Conservation (phyloP, 2,888 invertebrate species). For the Machimus atricapillus region DNA sequence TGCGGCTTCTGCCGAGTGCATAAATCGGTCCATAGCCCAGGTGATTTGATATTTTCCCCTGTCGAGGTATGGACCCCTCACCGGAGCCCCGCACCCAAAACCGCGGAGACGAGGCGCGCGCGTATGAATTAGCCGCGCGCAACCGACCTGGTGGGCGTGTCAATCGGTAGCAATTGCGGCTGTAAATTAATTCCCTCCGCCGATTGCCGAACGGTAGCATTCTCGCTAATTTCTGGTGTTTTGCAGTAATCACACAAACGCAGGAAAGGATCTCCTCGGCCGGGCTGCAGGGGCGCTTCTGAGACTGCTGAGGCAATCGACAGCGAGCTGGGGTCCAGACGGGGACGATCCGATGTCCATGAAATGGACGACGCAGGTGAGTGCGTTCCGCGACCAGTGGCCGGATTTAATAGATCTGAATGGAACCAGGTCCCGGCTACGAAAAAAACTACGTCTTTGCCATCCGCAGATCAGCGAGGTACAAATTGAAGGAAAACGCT, state of each 20-base stretch:
- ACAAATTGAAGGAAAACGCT: slow-evolving; percentile 36
- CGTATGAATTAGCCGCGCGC: not conserved
- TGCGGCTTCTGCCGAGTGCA: not conserved
- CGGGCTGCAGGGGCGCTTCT: not conserved
- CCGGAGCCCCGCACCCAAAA: not conserved
- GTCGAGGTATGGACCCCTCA: not conserved
- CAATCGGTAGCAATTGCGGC: slow-evolving; percentile 33
- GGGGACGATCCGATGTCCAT: not conserved
- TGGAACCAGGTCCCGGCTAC: not conserved
- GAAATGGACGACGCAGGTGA: not conserved
- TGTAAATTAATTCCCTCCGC: slow-evolving; percentile 32
- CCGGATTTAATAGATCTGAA: not conserved
- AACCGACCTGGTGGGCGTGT: slow-evolving; percentile 23
- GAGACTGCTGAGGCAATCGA: not conserved
- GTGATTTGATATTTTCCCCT: not conserved
- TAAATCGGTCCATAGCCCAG: not conserved
- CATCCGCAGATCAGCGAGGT: not conserved
- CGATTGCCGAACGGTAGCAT: slow-evolving; percentile 32
- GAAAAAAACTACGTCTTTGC: not conserved
- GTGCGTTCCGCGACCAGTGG: not conserved
- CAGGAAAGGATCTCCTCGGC: not conserved
- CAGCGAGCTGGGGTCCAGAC: not conserved
- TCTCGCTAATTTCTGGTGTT: slow-evolving; percentile 39
- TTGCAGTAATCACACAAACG: slow-evolving; percentile 14
- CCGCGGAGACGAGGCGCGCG: not conserved